Percentiles rank a stretch among this genome's conserved stretches.
Evolutionary conservation across 2,113 vertebrate genomes (phyloP).

Genomic region (Gobius niger): DNA sequence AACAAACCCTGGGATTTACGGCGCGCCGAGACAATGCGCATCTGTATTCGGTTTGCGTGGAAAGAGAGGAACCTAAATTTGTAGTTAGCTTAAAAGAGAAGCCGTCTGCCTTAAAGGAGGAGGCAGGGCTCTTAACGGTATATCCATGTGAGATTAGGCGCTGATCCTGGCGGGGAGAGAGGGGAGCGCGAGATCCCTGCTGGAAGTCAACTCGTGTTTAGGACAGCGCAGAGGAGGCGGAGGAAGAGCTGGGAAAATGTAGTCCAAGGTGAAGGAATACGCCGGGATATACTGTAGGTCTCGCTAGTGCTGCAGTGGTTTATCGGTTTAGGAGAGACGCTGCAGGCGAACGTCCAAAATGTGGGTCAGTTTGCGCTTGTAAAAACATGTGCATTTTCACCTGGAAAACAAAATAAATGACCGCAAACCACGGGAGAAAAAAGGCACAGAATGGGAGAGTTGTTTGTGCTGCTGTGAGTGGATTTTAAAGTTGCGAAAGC

Average conservation of each 20-base stretch:
- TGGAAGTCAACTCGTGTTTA: conserved; percentile 30
- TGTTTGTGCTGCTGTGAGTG: too few species aligned
- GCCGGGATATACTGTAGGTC: background rate
- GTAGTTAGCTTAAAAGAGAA: conserved; percentile 21
- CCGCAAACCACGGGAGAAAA: background rate
- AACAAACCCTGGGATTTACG: background rate
- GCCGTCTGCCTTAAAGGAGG: conserved; percentile 18
- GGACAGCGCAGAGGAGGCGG: conserved; percentile 2
- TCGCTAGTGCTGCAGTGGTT: too few species aligned
- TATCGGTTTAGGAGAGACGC: too few species aligned
- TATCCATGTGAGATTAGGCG: conserved; percentile 19
- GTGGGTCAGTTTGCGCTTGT: too few species aligned
- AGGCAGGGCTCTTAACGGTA: conserved; percentile 15
- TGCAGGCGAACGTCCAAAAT: too few species aligned
- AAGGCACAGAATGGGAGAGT: conserved; percentile 20
- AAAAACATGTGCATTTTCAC: too few species aligned
- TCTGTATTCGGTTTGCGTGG: conserved; percentile 5
- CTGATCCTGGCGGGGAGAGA: conserved; percentile 21
- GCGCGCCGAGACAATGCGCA: background rate
- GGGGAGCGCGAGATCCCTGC: conserved; percentile 1
- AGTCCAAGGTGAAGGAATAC: conserved; percentile 35
- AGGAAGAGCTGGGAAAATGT: conserved; percentile 38
- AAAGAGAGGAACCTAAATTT: conserved; percentile 8
- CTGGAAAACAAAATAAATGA: too few species aligned
- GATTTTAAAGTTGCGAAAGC: too few species aligned